Conservation (phyloP, 2,888 invertebrate genomes). For the Apotomis betuletana region DNA sequence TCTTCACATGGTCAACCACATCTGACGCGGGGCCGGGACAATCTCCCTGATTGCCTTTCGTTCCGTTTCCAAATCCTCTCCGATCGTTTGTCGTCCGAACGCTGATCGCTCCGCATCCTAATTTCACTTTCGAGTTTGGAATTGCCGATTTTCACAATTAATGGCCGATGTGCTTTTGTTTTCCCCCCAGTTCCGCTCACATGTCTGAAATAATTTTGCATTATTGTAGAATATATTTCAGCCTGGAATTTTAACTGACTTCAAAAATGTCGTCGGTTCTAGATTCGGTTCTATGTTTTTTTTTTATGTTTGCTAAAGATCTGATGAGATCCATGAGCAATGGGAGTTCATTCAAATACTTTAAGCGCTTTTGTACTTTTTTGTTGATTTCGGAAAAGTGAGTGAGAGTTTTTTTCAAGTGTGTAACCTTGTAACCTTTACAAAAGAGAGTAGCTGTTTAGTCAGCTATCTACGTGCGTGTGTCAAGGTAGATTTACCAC, state of each 20-base stretch:
- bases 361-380: no score
- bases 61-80: slow-evolving; percentile 65
- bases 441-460: not conserved
- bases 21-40: slow-evolving; percentile 62
- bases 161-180: slow-evolving; percentile 30
- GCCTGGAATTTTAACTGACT: no score
- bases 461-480: not conserved
- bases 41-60: slow-evolving; percentile 67
- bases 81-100: slow-evolving; percentile 53
- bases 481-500: not conserved
- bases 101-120: slow-evolving; percentile 51
- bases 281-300: no score
- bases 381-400: no score
- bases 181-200: slow-evolving; percentile 7
- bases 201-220: not conserved
- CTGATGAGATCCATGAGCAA: no score
- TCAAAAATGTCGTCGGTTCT: no score
- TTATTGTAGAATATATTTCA: not conserved
- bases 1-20: slow-evolving; percentile 52
- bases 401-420: no score
- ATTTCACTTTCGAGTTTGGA: slow-evolving; percentile 40
- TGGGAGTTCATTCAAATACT: no score
- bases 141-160: slow-evolving; percentile 35
- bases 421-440: not conserved
- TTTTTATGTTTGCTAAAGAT: no score